A percentile compares a stretch with the other conserved stretches of the same genome.
Conservation (phyloP, 2,797 vertebrate species). For the Hybognathus amarus region DNA sequence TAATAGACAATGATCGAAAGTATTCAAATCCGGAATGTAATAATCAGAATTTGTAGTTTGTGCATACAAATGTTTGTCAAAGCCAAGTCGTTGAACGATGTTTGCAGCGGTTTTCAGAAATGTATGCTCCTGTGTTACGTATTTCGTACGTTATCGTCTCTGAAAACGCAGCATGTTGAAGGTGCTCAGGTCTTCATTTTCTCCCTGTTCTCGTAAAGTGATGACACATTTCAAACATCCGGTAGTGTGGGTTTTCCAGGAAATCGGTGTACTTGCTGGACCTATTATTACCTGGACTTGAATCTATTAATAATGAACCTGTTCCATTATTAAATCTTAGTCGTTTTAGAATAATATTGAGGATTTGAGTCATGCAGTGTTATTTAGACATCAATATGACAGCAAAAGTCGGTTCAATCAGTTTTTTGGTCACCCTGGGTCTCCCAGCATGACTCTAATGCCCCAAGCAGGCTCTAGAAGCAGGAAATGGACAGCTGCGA, state of each 20-base stretch:
- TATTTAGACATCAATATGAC: slow-evolving; percentile 24
- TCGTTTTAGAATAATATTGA: background rate
- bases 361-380: background rate
- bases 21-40: background rate
- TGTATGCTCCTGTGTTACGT: background rate
- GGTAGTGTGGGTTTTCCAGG: no score
- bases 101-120: no score
- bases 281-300: no score
- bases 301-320: no score
- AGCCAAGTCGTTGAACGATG: background rate
- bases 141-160: background rate
- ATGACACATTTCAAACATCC: no score
- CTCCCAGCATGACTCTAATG: slow-evolving; percentile 7
- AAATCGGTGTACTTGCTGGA: background rate
- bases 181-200: no score
- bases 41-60: background rate
- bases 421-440: slow-evolving; percentile 16
- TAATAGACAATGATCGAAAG: background rate
- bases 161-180: no score
- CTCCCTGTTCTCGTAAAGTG: no score
- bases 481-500: slow-evolving; percentile 21
- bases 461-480: slow-evolving; percentile 6
- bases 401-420: slow-evolving; percentile 26
- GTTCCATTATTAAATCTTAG: background rate
- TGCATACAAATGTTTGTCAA: background rate